These are phyloP conservation scores for Macrotis lagotis DNA, from an alignment of 2,113 vertebrate species.

Conservation along the genomic window DNA sequence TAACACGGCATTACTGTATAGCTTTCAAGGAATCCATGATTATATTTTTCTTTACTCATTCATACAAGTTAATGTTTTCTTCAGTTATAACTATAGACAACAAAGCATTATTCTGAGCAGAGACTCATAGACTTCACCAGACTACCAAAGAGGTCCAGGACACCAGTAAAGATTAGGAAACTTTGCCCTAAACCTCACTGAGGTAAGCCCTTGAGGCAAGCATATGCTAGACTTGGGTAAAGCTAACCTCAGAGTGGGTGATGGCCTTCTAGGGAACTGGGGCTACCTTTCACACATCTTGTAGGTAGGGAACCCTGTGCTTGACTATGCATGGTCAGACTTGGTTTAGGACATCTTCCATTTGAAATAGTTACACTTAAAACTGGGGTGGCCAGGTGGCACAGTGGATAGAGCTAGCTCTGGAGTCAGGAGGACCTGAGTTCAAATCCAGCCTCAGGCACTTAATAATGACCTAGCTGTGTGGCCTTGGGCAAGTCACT, in stretches of 20 bases:
- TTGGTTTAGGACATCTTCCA: neutral
- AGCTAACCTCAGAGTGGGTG: neutral
- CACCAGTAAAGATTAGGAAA: neutral
- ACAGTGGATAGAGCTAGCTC: too few relatives aligned
- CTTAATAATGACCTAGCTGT: too few relatives aligned
- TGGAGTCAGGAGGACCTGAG: too few relatives aligned
- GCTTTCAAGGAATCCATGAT: neutral
- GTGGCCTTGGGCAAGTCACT: too few relatives aligned
- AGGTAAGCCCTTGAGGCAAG: neutral
- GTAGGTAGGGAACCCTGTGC: neutral
- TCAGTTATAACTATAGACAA: neutral
- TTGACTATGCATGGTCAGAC: neutral
- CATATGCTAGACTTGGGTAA: neutral
- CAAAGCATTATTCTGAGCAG: neutral
- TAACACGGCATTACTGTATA: neutral
- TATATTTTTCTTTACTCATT: neutral
- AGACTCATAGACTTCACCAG: neutral
- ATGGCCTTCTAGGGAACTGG: neutral
- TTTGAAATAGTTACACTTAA: neutral
- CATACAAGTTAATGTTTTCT: neutral
- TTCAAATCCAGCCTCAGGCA: too few relatives aligned
- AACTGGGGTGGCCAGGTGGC: too few relatives aligned
- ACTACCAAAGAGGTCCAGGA: neutral
- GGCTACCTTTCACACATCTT: neutral
- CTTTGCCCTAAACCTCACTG: neutral